Conservation (phyloP, 2,888 invertebrate genomes). For the Lobophora halterata region DNA sequence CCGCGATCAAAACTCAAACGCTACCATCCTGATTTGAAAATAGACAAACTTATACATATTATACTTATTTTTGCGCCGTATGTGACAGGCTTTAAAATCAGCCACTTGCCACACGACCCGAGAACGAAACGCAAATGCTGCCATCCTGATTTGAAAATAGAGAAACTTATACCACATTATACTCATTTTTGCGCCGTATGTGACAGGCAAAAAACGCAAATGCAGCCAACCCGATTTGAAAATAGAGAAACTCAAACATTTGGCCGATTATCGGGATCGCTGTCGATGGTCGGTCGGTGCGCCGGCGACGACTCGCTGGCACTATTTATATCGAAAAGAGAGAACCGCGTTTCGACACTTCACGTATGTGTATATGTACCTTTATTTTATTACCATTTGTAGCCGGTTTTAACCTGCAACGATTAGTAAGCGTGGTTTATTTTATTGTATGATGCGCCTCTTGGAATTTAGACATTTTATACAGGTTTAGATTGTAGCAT, state of each 20-base stretch:
- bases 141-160: too few relatives aligned
- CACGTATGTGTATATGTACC: conserved; percentile 66
- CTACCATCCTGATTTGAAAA: too few relatives aligned
- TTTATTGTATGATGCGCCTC: conserved; percentile 62
- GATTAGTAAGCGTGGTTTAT: conserved; percentile 69
- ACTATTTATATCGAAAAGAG: conserved; percentile 78
- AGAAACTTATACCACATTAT: too few relatives aligned
- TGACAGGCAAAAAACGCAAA: conserved; percentile 53
- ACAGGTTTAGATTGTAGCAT: conserved; percentile 26
- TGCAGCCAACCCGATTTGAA: conserved; percentile 65
- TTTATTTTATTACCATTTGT: conserved; percentile 78
- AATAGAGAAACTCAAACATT: conserved; percentile 78
- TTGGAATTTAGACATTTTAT: conserved; percentile 45
- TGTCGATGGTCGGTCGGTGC: conserved; percentile 77
- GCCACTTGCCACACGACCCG: too few relatives aligned
- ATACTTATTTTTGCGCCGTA: too few relatives aligned
- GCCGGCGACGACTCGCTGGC: conserved; percentile 65
- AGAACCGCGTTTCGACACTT: conserved; percentile 71
- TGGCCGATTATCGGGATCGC: conserved; percentile 75
- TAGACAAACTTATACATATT: too few relatives aligned
- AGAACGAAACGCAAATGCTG: too few relatives aligned
- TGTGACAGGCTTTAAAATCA: too few relatives aligned
- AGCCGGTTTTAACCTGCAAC: conserved; percentile 74
- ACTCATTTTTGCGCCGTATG: too few relatives aligned
- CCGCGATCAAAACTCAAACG: too few relatives aligned